Conservation (phyloP, 2,113 vertebrate genomes). For the Falco punctatus region DNA sequence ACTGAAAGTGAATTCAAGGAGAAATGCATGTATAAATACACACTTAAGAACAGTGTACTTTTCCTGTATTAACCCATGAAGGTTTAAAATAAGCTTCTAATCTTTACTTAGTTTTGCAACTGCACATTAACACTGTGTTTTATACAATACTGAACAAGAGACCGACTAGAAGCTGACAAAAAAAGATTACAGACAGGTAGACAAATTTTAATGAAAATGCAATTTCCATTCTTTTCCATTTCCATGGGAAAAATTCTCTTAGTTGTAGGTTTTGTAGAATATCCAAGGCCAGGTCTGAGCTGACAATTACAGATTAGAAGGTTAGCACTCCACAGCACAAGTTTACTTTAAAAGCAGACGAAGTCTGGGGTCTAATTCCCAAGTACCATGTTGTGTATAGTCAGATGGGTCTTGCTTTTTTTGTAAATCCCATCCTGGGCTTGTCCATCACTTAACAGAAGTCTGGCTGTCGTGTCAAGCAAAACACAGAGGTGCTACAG, state of each 20-base stretch:
- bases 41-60: background rate
- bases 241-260: background rate
- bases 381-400: slow-evolving; percentile 58
- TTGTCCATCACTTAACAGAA: slow-evolving; percentile 52
- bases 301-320: slow-evolving; percentile 61
- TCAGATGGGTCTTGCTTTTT: slow-evolving; percentile 51
- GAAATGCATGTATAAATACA: background rate
- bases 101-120: background rate
- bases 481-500: slow-evolving; percentile 57
- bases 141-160: background rate
- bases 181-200: background rate
- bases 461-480: slow-evolving; percentile 40
- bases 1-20: background rate
- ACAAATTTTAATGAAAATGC: background rate
- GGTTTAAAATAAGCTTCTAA: background rate
- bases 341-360: slow-evolving; percentile 67
- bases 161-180: background rate
- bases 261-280: background rate
- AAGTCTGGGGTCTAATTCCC: slow-evolving; percentile 62
- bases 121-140: background rate
- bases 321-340: slow-evolving; percentile 49
- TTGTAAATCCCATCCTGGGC: slow-evolving; percentile 53
- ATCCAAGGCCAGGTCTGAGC: slow-evolving; percentile 25
- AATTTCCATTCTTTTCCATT: background rate
- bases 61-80: background rate